phyloP scores from a whole-genome alignment of 2,888 invertebrate species.

The Acanthosepion lycidas region DNA sequence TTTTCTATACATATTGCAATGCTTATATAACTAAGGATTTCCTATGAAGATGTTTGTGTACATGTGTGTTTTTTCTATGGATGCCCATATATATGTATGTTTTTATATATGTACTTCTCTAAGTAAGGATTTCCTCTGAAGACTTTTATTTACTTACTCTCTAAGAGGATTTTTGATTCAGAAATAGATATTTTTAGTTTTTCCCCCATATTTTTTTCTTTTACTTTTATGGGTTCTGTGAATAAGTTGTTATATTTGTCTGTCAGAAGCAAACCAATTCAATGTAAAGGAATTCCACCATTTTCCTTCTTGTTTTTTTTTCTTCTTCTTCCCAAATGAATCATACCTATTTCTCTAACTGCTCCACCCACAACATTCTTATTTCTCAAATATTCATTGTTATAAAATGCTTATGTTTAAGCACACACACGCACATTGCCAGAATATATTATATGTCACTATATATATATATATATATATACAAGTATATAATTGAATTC shows the following conservation, averaged over 20 bases:
- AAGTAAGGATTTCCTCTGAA: background rate
- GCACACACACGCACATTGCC: too few species aligned
- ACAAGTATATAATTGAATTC: too few species aligned
- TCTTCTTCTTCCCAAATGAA: background rate
- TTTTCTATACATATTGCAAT: background rate
- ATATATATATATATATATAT: too few species aligned
- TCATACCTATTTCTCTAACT: background rate
- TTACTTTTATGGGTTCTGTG: background rate
- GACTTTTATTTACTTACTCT: background rate
- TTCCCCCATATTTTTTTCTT: background rate
- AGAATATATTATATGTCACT: too few species aligned
- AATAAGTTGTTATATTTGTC: background rate
- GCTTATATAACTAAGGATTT: background rate
- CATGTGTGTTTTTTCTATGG: background rate
- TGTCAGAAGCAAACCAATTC: background rate
- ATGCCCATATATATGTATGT: background rate
- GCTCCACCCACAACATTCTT: background rate
- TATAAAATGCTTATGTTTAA: background rate
- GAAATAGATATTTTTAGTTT: background rate
- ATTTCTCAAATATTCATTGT: background rate
- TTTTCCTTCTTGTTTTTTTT: background rate
- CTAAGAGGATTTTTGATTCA: background rate
- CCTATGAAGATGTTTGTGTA: background rate
- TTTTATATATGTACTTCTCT: background rate
- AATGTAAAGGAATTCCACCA: background rate